Base-by-base conservation (phyloP, 1,140 invertebrate species). In the Bombus superbus region DNA sequence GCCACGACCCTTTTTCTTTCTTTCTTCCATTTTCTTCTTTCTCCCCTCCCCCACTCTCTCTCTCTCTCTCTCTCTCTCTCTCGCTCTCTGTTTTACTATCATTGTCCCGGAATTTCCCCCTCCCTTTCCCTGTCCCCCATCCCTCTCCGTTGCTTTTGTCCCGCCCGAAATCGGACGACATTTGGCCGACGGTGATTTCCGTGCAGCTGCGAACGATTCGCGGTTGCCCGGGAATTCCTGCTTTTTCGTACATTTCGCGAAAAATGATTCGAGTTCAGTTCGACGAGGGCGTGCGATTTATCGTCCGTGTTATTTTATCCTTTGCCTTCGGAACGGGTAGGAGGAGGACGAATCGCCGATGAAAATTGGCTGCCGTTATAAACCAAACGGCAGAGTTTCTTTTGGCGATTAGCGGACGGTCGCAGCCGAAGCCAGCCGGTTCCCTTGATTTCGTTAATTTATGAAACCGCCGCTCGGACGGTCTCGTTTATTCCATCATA, bases 121-220 rank as follows among this genome's bases (percentile, higher is more conserved):
- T 68, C 68, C 22, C 71, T 76, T 85, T 68, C 64, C 82, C 15
- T 66, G 6, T 32, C 32, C 15, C 64, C 32, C 64, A 15, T 18
- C 2, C 85, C 47, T 57, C 75, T 83, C 85, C 44, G 78, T 38
- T 10, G 25, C 86, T 87, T 83, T 83, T 83, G 82, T 83, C 81
- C 81, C 73, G 68, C 47, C 78, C 74, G 44, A 83, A 69, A 77
- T 78, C 82, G 74, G 82, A 59, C 82, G 73, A 69, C 64, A 44
- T 83, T 78, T 71, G 74, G 82, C 82, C 74, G 64, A 83, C 35
- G 82, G 82, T 83, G 82, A 68, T 83, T 77, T 53, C 35, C 40
- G 64, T n/a, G 71, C n/a, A 57, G 71, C 57, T 66, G 59, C 32
- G 71, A 42, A 59, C 44, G 68, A 66, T 82, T 72, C 71, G 71